A percentile compares a stretch with the other conserved stretches of the same genome.
These are phyloP conservation scores for Mus musculus DNA, from an alignment of 2,113 vertebrate species.

Conservation along the genomic window GRCm39 chr16:66465001-66465500, in stretches of 20 bases:
- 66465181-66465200: not conserved
- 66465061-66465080: too few relatives aligned
- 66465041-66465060: too few relatives aligned
- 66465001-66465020: too few relatives aligned
- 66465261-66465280: not conserved
- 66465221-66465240: not conserved
- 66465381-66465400: not conserved
- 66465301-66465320: not conserved
- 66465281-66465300: not conserved
- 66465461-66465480: not conserved
- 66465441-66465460: not conserved
- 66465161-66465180: not conserved
- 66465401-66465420: not conserved
- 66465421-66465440: not conserved
- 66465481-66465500: not conserved
- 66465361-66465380: not conserved
- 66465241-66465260: not conserved
- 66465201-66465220: not conserved
- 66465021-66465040: too few relatives aligned
- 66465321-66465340: not conserved
- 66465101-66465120: not conserved
- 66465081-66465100: not conserved
- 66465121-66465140: not conserved
- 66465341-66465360: not conserved
- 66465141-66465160: not conserved